phyloP scores from a whole-genome alignment of 2,797 vertebrate genomes.

The Rhadinocentrus ornatus region DNA sequence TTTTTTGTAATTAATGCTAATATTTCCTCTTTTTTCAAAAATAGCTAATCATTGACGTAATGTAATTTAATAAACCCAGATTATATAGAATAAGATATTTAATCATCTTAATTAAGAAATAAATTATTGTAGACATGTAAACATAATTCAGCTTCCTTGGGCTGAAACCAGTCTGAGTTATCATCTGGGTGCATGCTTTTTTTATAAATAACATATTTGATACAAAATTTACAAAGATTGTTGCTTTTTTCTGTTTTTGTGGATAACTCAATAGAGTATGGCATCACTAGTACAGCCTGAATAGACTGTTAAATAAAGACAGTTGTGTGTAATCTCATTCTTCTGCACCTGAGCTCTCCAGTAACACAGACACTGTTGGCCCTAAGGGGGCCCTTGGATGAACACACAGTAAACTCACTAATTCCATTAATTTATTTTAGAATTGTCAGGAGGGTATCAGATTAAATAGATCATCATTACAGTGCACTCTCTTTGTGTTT shows the following conservation, averaged over 20 bases:
- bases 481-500: not conserved
- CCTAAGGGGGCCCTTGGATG: not conserved
- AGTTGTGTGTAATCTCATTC: not conserved
- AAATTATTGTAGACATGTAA: too few relatives aligned
- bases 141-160: too few relatives aligned
- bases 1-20: too few relatives aligned
- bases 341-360: not conserved
- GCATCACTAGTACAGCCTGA: not conserved
- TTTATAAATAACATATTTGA: not conserved
- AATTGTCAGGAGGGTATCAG: not conserved
- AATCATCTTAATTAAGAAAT: too few relatives aligned
- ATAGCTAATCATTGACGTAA: too few relatives aligned
- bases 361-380: constrained; percentile 36
- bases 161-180: not conserved
- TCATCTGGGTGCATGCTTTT: not conserved
- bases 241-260: too few relatives aligned
- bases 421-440: not conserved
- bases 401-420: not conserved
- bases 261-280: not conserved
- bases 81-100: too few relatives aligned
- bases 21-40: too few relatives aligned
- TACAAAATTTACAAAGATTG: not conserved
- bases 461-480: not conserved
- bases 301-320: not conserved
- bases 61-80: too few relatives aligned